These are phyloP conservation scores for Reticulitermes speratus DNA, from an alignment of 1,140 invertebrate genomes.

Conservation along the genomic window DNA sequence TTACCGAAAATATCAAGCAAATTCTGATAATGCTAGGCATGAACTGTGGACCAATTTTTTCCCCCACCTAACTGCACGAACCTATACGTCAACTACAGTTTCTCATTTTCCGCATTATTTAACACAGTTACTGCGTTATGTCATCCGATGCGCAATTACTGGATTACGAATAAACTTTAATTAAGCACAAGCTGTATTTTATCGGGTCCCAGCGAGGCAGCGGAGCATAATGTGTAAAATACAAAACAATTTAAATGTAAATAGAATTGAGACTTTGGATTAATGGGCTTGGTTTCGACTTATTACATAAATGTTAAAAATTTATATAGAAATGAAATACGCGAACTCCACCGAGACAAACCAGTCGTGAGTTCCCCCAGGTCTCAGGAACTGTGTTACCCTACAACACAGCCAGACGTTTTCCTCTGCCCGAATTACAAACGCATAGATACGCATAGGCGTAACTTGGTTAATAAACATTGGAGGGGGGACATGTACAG, in stretches of 20 bases:
- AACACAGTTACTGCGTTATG: background rate
- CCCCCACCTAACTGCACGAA: background rate
- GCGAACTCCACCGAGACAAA: background rate
- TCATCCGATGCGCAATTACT: background rate
- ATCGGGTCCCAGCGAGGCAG: background rate
- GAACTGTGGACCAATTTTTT: background rate
- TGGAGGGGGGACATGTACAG: no score
- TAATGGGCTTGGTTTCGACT: background rate
- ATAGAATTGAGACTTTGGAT: slow-evolving; percentile 9
- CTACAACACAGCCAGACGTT: no score
- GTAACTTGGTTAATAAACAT: no score
- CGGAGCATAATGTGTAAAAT: background rate
- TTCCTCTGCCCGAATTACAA: no score
- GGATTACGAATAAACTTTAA: slow-evolving; percentile 13
- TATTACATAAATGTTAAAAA: background rate
- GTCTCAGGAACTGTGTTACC: no score
- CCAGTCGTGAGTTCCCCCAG: no score
- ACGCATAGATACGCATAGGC: no score
- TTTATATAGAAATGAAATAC: background rate
- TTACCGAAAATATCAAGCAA: background rate
- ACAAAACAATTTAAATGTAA: slow-evolving; percentile 16
- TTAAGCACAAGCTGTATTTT: slow-evolving; percentile 17
- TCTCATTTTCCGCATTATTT: slow-evolving; percentile 4
- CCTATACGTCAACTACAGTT: background rate
- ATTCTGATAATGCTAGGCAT: background rate